Base-by-base conservation (phyloP, 2,797 vertebrate species). In the Enteromius paludinosus region DNA sequence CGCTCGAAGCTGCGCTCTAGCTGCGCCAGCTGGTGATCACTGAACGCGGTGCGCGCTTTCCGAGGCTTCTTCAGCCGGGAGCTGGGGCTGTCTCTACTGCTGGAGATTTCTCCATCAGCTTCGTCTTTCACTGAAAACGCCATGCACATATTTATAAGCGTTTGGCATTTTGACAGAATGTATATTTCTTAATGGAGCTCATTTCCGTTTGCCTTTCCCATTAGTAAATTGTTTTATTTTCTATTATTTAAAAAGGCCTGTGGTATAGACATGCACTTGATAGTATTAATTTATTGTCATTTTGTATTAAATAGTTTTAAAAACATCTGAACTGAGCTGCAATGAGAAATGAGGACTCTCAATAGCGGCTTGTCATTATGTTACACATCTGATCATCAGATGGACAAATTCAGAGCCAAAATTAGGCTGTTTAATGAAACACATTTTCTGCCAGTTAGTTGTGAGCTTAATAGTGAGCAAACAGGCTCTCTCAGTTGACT, bases 21-120 rank as follows among this genome's bases (percentile, higher is more conserved):
- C 93, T 99, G 97, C 0, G 96, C 97, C 89, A 99, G 94, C 90
- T 99, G 98, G 89, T 99, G 97, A 93, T 99, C 98, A 0, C 97
- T 97, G 94, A 99, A 99, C 90, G 98, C 98, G 7, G 98, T 99
- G 85, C 98, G 96, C n/a, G 98, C 98, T 93, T 99, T 99, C 33
- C 98, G 93, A 0, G 98, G 98, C 90, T 99, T 99, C 93, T 99
- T 99, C 88, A 99, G 95, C 86, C 98, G 91, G 64, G 97, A 96
- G 2, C 96, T 96, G 2, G 98, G 95, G 20, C 97, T 98, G 89
- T 99, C 98, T 89, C 98, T 93, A 74, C 97, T 98, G 89, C 97
- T 99, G 89, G 97, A 98, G 93, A 98, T 98, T 89, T 99, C 97
- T 38, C 97, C 88, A 91, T 98, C 97, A 0, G 96, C 96, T 86